A percentile compares a stretch with the other conserved stretches of the same genome.
phyloP scores from a whole-genome alignment of 2,797 vertebrate species.

The Lerista edwardsae region DNA sequence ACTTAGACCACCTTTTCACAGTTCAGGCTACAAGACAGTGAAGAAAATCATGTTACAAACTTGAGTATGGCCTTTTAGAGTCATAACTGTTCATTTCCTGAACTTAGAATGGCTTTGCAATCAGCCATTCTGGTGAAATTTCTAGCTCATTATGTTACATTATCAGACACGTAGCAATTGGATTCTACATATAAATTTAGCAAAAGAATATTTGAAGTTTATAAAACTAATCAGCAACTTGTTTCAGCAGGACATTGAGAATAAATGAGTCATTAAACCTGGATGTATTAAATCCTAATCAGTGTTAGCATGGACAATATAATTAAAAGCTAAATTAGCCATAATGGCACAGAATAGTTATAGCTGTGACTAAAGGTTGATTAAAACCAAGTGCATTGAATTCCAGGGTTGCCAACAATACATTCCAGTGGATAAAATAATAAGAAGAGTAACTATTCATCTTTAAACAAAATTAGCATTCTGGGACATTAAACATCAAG shows the following conservation, averaged over 20 bases:
- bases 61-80: not conserved
- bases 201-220: slow-evolving; percentile 70
- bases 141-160: slow-evolving; percentile 54
- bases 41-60: not conserved
- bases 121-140: slow-evolving; percentile 58
- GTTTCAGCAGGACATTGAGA: slow-evolving; percentile 69
- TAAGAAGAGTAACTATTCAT: slow-evolving; percentile 53
- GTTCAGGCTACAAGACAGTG: not conserved
- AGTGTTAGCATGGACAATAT: slow-evolving; percentile 71
- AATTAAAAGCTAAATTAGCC: slow-evolving; percentile 76
- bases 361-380: slow-evolving; percentile 71
- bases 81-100: slow-evolving; percentile 17
- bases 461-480: slow-evolving; percentile 56
- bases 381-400: slow-evolving; percentile 66
- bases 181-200: slow-evolving; percentile 66
- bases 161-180: slow-evolving; percentile 62
- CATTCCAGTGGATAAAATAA: slow-evolving; percentile 61
- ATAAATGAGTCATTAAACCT: slow-evolving; percentile 68
- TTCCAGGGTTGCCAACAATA: slow-evolving; percentile 64
- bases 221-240: slow-evolving; percentile 72
- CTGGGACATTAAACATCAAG: slow-evolving; percentile 51
- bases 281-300: slow-evolving; percentile 73
- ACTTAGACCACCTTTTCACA: not conserved
- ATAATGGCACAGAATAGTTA: slow-evolving; percentile 63
- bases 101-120: slow-evolving; percentile 34